These are phyloP conservation scores for Sebastes iracundus DNA, from an alignment of 2,797 vertebrate genomes.

Conservation along the genomic window DNA sequence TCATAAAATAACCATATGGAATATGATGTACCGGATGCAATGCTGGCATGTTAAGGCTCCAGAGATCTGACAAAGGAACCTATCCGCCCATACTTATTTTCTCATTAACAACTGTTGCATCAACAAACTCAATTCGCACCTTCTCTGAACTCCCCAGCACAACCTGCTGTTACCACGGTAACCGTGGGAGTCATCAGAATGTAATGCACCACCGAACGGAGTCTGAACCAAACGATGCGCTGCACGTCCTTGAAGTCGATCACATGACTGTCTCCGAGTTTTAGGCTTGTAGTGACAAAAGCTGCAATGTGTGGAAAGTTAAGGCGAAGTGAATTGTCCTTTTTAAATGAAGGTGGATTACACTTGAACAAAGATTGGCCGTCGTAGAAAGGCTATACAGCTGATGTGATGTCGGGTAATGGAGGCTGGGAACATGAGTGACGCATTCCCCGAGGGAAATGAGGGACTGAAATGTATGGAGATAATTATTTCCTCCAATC, in stretches of 20 bases:
- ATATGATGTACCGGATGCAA: constrained; percentile 4
- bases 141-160: constrained; percentile 66
- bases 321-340: not conserved
- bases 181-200: constrained; percentile 54
- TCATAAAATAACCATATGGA: not conserved
- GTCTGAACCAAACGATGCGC: constrained; percentile 26
- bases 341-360: constrained; percentile 6
- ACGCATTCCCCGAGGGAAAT: constrained; percentile 59
- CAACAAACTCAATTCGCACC: constrained; percentile 69
- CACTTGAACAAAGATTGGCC: not conserved
- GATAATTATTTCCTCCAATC: constrained; percentile 77
- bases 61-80: constrained; percentile 24
- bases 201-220: constrained; percentile 45
- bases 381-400: not conserved
- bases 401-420: constrained; percentile 42
- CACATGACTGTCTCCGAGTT: not conserved
- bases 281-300: not conserved
- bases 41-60: constrained; percentile 13
- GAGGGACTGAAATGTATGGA: constrained; percentile 65
- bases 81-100: constrained; percentile 30
- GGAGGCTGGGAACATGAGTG: constrained; percentile 44
- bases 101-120: constrained; percentile 67
- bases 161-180: constrained; percentile 80
- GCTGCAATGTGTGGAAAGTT: constrained; percentile 12
- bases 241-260: constrained; percentile 46